A percentile compares a stretch with the other conserved stretches of the same genome.
Conservation (phyloP, 2,797 vertebrate genomes). For the Eupleurogrammus muticus region DNA sequence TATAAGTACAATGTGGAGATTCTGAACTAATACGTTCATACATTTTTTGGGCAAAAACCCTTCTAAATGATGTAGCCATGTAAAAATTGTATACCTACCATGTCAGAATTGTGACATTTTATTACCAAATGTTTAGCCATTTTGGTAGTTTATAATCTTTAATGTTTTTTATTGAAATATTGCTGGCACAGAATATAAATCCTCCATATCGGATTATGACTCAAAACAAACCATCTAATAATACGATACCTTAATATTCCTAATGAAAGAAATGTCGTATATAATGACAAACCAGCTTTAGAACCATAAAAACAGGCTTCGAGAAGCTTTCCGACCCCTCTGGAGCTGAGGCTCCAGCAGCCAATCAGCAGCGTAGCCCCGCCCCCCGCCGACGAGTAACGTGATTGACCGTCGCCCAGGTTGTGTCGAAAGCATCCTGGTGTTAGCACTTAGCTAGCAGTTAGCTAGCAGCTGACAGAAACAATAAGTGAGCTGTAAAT, state of each 20-base stretch:
- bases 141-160: too few species aligned
- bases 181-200: too few species aligned
- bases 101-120: not conserved
- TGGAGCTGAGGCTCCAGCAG: too few species aligned
- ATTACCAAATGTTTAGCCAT: too few species aligned
- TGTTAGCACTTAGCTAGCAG: conserved; percentile 63
- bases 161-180: too few species aligned
- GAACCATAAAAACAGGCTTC: too few species aligned
- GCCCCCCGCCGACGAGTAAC: conserved; percentile 59
- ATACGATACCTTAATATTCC: not conserved
- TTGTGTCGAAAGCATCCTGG: conserved; percentile 79
- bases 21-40: not conserved
- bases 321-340: too few species aligned
- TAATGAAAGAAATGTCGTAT: too few species aligned
- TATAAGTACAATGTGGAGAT: conserved; percentile 9
- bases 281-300: too few species aligned
- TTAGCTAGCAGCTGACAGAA: conserved; percentile 45
- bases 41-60: not conserved
- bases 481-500: conserved; percentile 28
- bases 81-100: not conserved
- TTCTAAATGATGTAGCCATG: not conserved
- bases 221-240: not conserved
- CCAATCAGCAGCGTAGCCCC: conserved; percentile 23
- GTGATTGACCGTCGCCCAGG: conserved; percentile 79
- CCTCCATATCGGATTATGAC: too few species aligned